phyloP scores from a whole-genome alignment of 2,797 vertebrate species.

The Pelodytes ibericus region DNA sequence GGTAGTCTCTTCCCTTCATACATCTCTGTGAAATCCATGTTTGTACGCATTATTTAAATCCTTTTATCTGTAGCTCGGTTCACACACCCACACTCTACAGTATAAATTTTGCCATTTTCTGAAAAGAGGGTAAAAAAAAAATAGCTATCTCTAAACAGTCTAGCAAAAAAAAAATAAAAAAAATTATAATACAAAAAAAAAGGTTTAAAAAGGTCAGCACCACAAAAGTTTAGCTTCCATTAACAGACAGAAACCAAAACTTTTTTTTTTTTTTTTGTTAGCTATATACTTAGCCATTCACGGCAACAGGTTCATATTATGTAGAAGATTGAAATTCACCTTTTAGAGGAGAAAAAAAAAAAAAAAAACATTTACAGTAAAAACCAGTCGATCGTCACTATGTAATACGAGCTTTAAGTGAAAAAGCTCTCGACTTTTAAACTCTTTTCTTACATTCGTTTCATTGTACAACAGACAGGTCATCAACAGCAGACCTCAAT shows the following conservation, averaged over 20 bases:
- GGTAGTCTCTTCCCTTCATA: not conserved
- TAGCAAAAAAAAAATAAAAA: not conserved
- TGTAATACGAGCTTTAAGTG: not conserved
- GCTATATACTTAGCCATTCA: not conserved
- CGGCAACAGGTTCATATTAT: not conserved
- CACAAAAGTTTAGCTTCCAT: not conserved
- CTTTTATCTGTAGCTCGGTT: not conserved
- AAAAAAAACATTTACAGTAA: not conserved
- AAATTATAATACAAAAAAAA: not conserved
- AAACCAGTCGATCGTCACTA: not conserved
- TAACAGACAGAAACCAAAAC: not conserved
- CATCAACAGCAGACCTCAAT: not conserved
- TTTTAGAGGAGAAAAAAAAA: too few species aligned
- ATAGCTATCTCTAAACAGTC: not conserved
- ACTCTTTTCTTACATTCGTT: not conserved
- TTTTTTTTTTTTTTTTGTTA: not conserved
- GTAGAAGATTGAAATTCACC: not conserved
- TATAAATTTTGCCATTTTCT: not conserved
- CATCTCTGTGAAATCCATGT: not conserved
- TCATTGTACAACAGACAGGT: not conserved
- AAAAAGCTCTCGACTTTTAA: not conserved
- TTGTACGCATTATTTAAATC: too few species aligned
- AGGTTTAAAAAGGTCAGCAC: not conserved
- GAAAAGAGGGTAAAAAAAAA: not conserved
- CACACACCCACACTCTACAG: not conserved